Evolutionary conservation across 2,888 invertebrate genomes (phyloP).

Genomic region (Phortica okadai): DNA sequence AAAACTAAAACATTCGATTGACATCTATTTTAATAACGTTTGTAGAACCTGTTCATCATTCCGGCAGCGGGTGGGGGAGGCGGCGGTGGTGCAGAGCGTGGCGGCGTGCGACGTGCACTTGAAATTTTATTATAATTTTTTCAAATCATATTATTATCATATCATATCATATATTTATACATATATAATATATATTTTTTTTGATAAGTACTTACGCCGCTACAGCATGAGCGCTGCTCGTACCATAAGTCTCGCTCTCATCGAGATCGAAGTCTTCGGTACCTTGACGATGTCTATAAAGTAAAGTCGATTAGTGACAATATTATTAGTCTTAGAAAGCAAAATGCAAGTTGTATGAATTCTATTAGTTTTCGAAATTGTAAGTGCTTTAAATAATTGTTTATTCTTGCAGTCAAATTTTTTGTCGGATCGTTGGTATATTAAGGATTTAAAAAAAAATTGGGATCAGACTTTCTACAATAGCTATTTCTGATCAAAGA

Average conservation of each 20-base stretch:
- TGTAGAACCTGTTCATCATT: conserved; percentile 73
- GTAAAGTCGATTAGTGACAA: neutral
- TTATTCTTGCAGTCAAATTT: too few relatives aligned
- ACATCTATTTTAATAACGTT: conserved; percentile 68
- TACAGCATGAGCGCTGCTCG: conserved; percentile 63
- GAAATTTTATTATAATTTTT: conserved; percentile 34
- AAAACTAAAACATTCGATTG: conserved; percentile 40
- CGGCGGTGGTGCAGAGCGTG: conserved; percentile 73
- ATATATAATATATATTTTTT: neutral
- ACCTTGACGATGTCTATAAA: conserved; percentile 62
- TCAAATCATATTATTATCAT: conserved; percentile 9
- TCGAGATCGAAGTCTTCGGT: conserved; percentile 71
- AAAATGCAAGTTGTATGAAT: neutral
- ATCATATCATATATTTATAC: too few relatives aligned
- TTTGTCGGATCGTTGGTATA: too few relatives aligned
- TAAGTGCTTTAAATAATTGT: too few relatives aligned
- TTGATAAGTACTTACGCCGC: conserved; percentile 64
- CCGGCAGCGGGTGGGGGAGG: conserved; percentile 71
- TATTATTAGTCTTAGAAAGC: neutral
- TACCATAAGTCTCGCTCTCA: conserved; percentile 68
- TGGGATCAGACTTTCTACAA: too few relatives aligned
- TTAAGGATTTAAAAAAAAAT: too few relatives aligned
- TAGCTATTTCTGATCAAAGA: too few relatives aligned
- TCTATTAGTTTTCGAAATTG: too few relatives aligned
- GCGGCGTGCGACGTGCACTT: conserved; percentile 74